Conservation (phyloP, 2,888 invertebrate genomes). For the Oscheius myriophilus region DNA sequence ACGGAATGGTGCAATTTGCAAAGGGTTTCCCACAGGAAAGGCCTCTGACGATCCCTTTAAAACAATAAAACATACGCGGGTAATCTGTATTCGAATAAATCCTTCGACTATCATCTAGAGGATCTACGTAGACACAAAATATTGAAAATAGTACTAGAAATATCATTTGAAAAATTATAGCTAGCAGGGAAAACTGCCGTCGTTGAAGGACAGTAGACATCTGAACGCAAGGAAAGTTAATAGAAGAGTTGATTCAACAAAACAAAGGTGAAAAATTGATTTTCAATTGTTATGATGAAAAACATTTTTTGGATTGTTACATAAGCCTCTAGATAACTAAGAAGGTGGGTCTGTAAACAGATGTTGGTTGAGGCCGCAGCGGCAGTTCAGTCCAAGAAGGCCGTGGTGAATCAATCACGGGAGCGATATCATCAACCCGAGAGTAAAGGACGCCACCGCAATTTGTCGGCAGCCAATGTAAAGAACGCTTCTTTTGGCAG, state of each 20-base stretch:
- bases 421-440: conserved; percentile 21
- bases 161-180: conserved; percentile 61
- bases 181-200: conserved; percentile 62
- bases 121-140: conserved; percentile 60
- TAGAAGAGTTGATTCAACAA: neutral
- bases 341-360: too few species aligned
- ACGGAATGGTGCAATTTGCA: too few species aligned
- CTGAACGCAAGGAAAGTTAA: neutral
- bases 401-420: conserved; percentile 17
- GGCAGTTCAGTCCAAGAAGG: neutral
- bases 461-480: conserved; percentile 7
- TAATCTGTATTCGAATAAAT: conserved; percentile 62
- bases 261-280: neutral
- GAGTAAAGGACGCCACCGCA: conserved; percentile 25
- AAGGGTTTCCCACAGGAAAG: too few species aligned
- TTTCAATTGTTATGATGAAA: neutral
- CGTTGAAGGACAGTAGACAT: conserved; percentile 50
- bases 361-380: neutral
- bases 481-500: neutral
- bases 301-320: neutral
- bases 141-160: conserved; percentile 60
- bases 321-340: neutral
- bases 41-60: too few species aligned
- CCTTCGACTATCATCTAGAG: conserved; percentile 56
- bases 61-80: conserved; percentile 46